phyloP scores from a whole-genome alignment of 2,888 invertebrate genomes.

The Altica lythri region DNA sequence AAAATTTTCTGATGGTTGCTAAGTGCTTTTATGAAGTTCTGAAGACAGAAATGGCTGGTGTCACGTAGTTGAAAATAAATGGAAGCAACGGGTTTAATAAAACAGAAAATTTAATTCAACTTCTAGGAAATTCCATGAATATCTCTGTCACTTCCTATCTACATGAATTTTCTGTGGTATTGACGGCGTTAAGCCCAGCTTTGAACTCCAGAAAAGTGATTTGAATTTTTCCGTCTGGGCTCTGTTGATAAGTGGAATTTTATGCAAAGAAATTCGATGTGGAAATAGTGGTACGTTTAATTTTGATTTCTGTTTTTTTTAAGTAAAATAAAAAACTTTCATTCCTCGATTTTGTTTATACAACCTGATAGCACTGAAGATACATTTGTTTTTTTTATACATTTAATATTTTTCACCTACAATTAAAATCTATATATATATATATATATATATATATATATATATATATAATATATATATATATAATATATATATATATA shows the following conservation, averaged over 20 bases:
- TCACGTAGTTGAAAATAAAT: conserved; percentile 11
- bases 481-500: too few relatives aligned
- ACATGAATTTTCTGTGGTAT: conserved; percentile 22
- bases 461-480: too few relatives aligned
- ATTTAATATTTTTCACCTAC: too few relatives aligned
- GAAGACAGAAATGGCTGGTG: not conserved
- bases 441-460: too few relatives aligned
- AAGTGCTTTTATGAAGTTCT: too few relatives aligned
- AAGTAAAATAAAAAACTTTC: too few relatives aligned
- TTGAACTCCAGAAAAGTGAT: conserved; percentile 4
- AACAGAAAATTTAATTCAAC: conserved; percentile 39
- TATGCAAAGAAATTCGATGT: not conserved
- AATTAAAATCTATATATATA: too few relatives aligned
- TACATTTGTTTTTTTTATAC: too few relatives aligned
- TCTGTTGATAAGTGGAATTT: conserved; percentile 3
- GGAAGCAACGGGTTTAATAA: conserved; percentile 34
- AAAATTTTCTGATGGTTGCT: too few relatives aligned
- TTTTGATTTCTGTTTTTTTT: not conserved
- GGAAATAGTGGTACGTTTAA: not conserved
- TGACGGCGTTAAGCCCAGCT: conserved; percentile 9
- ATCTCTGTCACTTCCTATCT: conserved; percentile 37
- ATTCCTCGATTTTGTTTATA: too few relatives aligned
- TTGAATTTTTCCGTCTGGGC: conserved; percentile 6
- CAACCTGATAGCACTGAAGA: too few relatives aligned
- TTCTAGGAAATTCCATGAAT: conserved; percentile 36